Evolutionary conservation across 1,140 invertebrate species (phyloP).

Genomic region (Brachystomella parvula): DNA sequence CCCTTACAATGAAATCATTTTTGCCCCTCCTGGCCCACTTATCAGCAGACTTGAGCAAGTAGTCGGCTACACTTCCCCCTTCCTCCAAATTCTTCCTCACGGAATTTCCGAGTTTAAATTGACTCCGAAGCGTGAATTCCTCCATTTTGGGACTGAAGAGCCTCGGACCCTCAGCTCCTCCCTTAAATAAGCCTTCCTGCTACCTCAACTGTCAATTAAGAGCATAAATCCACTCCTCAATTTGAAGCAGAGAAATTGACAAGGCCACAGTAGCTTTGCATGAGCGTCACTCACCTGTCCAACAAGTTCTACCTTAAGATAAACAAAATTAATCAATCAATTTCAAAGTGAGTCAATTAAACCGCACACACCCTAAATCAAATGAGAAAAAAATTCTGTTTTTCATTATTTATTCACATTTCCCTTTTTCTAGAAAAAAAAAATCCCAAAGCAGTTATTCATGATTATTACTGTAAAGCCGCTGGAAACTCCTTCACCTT

Average conservation of each 20-base stretch:
- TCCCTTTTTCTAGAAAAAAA: too few relatives aligned
- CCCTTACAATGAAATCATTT: neutral
- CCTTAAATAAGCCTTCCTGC: neutral
- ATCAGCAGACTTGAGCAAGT: neutral
- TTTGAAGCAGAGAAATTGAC: neutral
- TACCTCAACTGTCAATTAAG: neutral
- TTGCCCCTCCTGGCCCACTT: neutral
- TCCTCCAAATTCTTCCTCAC: neutral
- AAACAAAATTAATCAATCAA: neutral
- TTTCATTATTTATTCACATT: neutral
- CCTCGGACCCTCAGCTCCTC: neutral
- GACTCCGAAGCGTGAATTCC: neutral
- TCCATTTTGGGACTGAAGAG: neutral
- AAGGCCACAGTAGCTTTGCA: neutral
- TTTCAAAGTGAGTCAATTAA: neutral
- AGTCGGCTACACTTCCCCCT: neutral
- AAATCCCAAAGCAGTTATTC: too few relatives aligned
- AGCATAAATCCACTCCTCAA: neutral
- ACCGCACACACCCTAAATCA: neutral
- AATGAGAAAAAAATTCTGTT: neutral
- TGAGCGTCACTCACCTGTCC: neutral
- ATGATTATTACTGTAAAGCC: too few relatives aligned
- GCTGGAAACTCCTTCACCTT: too few relatives aligned
- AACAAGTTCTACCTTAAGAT: neutral
- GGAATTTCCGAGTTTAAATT: neutral